Base-by-base conservation (phyloP, 2,888 invertebrate genomes). In the Lasioglossum leucozonium region DNA sequence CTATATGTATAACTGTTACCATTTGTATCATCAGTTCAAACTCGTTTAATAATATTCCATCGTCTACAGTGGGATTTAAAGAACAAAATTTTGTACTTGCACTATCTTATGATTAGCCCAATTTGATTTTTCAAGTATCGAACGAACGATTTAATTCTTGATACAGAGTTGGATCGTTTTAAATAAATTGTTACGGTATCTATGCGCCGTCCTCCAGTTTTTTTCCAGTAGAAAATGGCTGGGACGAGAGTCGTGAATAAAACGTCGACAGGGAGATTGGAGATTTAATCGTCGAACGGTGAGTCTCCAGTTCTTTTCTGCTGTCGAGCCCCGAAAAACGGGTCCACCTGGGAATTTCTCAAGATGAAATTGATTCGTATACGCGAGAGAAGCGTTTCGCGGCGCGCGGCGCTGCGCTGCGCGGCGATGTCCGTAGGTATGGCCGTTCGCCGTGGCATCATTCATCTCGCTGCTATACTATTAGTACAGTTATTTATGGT, bases 311-410 rank as follows among this genome's bases (percentile, higher is more conserved):
- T 91, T 73, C n/a, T 16, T 74, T 58, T 51, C 34, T 44, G 40
- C 37, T 34, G 65, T 26, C 26, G 55, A 13, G 37, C 69, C 16
- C 44, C 42, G 22, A 30, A 26, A 77, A 79, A 85, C 79, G 65
- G 69, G 87, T 83, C 90, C 93, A 91, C 90, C 92, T 92, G 92
- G 89, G 82, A 89, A 88, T 86, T 91, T 90, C 89, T 88, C 90
- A 80, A 62, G 85, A 88, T 82, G 72, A 88, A 92, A 93, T 93
- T 90, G 92, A 93, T 90, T 91, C 88, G 89, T 91, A 91, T 84
- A 83, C 87, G 84, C 75, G 72, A 86, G 85, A 51, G 51, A 51
- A 77, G 72, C 87, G 85, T 81, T 82, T 88, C 78, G 72, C 87
- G 80, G 80, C 84, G 82, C 47, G 8, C 22, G 22, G 22, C 47